These are phyloP conservation scores for Villa cingulata DNA, from an alignment of 2,888 invertebrate genomes.

Conservation along the genomic window DNA sequence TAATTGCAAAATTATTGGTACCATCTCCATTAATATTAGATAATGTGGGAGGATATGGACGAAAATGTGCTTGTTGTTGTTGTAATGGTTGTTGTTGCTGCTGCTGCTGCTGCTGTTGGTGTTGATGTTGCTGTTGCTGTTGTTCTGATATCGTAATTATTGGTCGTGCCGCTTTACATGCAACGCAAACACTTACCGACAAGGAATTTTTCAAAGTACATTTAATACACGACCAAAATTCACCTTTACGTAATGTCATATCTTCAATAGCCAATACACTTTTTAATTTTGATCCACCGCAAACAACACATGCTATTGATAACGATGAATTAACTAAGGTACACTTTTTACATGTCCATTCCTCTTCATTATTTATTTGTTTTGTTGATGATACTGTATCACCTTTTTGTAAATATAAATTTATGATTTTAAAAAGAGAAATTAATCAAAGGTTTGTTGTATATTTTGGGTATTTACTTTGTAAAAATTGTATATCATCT, in stretches of 20 bases:
- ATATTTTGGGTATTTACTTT: conserved; percentile 32
- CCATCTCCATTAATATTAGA: conserved; percentile 10
- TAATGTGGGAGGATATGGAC: conserved; percentile 22
- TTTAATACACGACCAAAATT: conserved; percentile 66
- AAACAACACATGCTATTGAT: conserved; percentile 66
- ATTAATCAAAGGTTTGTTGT: no score
- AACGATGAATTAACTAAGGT: conserved; percentile 66
- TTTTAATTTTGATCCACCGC: conserved; percentile 69
- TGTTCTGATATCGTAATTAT: conserved; percentile 28
- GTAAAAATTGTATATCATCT: conserved; percentile 51
- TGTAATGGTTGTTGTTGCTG: conserved; percentile 24
- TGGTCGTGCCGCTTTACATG: conserved; percentile 53
- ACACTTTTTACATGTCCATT: conserved; percentile 81
- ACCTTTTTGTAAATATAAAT: neutral
- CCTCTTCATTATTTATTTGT: conserved; percentile 24
- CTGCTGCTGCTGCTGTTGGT: conserved; percentile 22
- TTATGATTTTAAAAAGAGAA: conserved; percentile 18
- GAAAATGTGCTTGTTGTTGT: conserved; percentile 24
- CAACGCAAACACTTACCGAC: conserved; percentile 52
- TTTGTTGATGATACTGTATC: conserved; percentile 8
- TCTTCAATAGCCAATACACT: conserved; percentile 51
- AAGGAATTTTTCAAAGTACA: conserved; percentile 73
- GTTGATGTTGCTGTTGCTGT: conserved; percentile 18
- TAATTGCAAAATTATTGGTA: neutral
- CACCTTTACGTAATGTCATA: conserved; percentile 54